These are phyloP conservation scores for Chloroceryle inda DNA, from an alignment of 2,797 vertebrate genomes.

Conservation along the genomic window DNA sequence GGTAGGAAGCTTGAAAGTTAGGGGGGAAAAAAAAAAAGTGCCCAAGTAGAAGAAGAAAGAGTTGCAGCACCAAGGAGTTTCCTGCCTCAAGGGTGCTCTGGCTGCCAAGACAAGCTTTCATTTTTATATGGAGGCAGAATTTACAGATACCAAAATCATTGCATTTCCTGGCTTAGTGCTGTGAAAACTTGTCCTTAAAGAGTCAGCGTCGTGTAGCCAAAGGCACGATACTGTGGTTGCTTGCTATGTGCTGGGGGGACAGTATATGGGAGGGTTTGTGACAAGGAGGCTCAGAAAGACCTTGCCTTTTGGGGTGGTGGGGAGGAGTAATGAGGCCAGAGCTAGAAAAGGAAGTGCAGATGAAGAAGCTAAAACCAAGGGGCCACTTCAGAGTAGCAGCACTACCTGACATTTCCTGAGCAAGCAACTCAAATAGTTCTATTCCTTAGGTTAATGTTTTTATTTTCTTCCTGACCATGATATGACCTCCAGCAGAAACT, in stretches of 20 bases:
- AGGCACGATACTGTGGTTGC: background rate
- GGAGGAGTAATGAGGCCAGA: background rate
- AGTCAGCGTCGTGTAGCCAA: background rate
- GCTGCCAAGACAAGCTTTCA: background rate
- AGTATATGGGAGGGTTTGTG: background rate
- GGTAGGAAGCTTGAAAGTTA: background rate
- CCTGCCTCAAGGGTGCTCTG: background rate
- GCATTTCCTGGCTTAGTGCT: background rate
- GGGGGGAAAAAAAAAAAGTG: background rate
- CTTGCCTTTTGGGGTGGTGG: background rate
- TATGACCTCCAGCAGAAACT: background rate
- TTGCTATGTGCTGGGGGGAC: background rate
- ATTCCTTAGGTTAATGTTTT: background rate
- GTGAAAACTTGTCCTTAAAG: background rate
- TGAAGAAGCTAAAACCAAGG: background rate
- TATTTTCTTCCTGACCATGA: rapidly evolving
- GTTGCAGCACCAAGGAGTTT: background rate
- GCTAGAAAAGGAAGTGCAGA: background rate
- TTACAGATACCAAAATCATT: background rate
- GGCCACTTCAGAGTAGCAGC: background rate
- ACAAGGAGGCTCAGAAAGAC: background rate
- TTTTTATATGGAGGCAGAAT: background rate
- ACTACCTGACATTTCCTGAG: background rate
- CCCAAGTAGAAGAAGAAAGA: background rate
- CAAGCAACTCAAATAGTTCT: background rate